Conservation (phyloP, 2,797 vertebrate genomes). For the Neosalanx taihuensis region DNA sequence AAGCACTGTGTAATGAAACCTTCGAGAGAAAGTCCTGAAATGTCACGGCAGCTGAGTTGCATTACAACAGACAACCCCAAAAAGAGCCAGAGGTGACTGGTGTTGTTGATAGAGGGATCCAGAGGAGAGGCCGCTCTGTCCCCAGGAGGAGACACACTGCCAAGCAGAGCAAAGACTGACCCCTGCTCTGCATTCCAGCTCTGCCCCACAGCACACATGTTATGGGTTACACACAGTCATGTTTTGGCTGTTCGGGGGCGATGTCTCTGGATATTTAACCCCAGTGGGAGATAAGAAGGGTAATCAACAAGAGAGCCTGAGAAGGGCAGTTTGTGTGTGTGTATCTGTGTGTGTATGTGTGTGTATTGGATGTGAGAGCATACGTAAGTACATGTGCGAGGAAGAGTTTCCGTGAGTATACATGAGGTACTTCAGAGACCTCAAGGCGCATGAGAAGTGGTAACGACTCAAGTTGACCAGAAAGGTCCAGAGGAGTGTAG, state of each 20-base stretch:
- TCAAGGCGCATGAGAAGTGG: slow-evolving; percentile 45
- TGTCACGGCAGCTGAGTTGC: background rate
- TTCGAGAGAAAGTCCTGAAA: background rate
- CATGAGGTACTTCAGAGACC: slow-evolving; percentile 10
- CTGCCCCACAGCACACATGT: background rate
- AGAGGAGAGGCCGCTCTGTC: slow-evolving; percentile 6
- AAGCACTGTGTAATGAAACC: too few species aligned
- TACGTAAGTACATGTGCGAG: slow-evolving; percentile 3
- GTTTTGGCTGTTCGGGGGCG: slow-evolving; percentile 3
- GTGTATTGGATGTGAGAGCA: slow-evolving; percentile 11
- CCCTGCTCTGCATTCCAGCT: background rate
- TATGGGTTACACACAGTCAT: background rate
- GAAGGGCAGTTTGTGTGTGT: background rate
- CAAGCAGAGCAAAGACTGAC: background rate
- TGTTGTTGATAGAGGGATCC: slow-evolving; percentile 9
- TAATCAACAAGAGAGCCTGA: slow-evolving; percentile 7
- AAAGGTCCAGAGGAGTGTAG: slow-evolving; percentile 52
- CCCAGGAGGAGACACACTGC: slow-evolving; percentile 15
- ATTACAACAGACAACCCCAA: background rate
- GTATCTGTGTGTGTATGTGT: slow-evolving; percentile 27
- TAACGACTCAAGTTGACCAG: slow-evolving; percentile 35
- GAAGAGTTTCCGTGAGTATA: slow-evolving; percentile 24
- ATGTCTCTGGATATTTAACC: slow-evolving; percentile 11
- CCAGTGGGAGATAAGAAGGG: background rate
- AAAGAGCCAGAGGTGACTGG: slow-evolving; percentile 12